phyloP scores from a whole-genome alignment of 2,888 invertebrate genomes.

The Drosophila nigritarsus region DNA sequence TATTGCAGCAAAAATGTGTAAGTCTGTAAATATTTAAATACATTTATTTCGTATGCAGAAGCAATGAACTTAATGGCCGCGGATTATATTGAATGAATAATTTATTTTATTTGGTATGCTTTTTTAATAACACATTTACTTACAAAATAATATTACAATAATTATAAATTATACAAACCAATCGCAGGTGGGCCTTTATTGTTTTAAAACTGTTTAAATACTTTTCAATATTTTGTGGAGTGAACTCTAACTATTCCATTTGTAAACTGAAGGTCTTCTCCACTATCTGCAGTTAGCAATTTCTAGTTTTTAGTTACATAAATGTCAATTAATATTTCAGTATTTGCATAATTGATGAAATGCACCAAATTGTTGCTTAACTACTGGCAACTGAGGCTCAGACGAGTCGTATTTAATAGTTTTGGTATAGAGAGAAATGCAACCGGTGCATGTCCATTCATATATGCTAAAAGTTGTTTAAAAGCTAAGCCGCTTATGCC shows the following conservation, averaged over 20 bases:
- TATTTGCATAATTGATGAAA: neutral
- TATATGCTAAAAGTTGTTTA: constrained; percentile 60
- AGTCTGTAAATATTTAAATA: neutral
- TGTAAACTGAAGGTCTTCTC: neutral
- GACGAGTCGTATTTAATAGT: constrained; percentile 33
- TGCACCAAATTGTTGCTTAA: constrained; percentile 25
- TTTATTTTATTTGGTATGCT: neutral
- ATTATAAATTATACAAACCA: neutral
- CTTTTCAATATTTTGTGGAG: neutral
- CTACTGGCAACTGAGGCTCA: constrained; percentile 21
- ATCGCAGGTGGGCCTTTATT: neutral
- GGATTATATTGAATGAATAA: neutral
- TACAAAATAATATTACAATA: neutral
- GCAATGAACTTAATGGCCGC: too few species aligned
- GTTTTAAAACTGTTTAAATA: neutral
- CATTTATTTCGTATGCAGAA: neutral
- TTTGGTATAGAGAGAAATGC: constrained; percentile 6
- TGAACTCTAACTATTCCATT: neutral
- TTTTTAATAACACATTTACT: neutral
- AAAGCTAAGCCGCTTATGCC: constrained; percentile 74
- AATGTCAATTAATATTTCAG: neutral
- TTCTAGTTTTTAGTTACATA: neutral
- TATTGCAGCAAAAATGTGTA: neutral
- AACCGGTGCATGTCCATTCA: constrained; percentile 28
- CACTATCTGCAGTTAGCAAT: accelerated